Evolutionary conservation across 1,140 invertebrate species (phyloP).

Genomic region (Amphibalanus amphitrite): DNA sequence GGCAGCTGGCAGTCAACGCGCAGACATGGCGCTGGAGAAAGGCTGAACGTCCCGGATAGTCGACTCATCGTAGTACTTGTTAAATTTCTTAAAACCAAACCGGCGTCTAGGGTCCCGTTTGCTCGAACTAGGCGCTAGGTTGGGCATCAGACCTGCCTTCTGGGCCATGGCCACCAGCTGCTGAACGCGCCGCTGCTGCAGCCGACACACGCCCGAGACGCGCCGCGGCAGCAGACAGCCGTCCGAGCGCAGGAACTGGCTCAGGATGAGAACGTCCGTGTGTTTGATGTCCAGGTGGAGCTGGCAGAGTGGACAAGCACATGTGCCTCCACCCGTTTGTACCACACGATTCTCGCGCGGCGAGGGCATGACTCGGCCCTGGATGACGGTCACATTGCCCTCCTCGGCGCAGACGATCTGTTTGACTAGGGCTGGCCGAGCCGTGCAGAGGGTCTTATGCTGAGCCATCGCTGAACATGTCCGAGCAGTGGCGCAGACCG

Average conservation of each 20-base stretch:
- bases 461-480: not conserved
- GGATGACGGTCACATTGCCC: conserved; percentile 41
- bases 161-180: conserved; percentile 70
- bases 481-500: not conserved
- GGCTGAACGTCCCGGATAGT: conserved; percentile 35
- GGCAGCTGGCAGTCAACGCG: no score
- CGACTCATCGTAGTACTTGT: conserved; percentile 59
- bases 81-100: conserved; percentile 48
- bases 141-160: conserved; percentile 62
- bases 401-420: conserved; percentile 24
- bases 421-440: not conserved
- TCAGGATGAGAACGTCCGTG: conserved; percentile 77
- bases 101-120: conserved; percentile 48
- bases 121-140: conserved; percentile 39
- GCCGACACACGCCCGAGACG: conserved; percentile 59
- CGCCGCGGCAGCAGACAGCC: conserved; percentile 58
- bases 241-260: conserved; percentile 64
- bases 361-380: conserved; percentile 39
- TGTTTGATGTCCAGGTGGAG: conserved; percentile 55
- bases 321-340: conserved; percentile 25
- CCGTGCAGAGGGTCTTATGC: not conserved
- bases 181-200: conserved; percentile 55
- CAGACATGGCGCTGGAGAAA: no score
- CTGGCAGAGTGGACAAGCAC: conserved; percentile 45
- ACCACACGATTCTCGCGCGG: conserved; percentile 37